phyloP scores from a whole-genome alignment of 2,888 invertebrate genomes.

The Drosophila glabriapex region DNA sequence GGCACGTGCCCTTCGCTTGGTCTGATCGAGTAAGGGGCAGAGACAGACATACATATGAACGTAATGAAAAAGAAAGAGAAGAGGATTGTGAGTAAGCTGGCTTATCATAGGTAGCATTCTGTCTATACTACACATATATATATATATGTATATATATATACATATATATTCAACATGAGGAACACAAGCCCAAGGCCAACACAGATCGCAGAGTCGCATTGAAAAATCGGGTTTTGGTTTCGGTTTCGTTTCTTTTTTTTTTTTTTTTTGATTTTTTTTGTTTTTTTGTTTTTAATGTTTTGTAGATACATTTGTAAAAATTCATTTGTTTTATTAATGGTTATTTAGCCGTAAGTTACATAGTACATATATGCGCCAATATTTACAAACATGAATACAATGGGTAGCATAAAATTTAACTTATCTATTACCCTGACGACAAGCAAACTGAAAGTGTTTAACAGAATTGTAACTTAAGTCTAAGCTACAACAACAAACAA shows the following conservation, averaged over 20 bases:
- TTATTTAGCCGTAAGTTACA: slow-evolving; percentile 43
- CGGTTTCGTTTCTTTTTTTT: slow-evolving; percentile 34
- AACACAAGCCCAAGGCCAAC: slow-evolving; percentile 33
- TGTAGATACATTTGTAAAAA: slow-evolving; percentile 22
- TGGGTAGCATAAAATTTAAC: slow-evolving; percentile 46
- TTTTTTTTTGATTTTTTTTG: slow-evolving; percentile 27
- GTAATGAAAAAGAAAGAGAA: slow-evolving; percentile 22
- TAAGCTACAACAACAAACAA: slow-evolving; percentile 47
- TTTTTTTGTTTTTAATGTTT: slow-evolving; percentile 18
- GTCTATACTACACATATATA: background rate
- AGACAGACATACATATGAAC: slow-evolving; percentile 6
- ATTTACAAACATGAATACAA: slow-evolving; percentile 76
- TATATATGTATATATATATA: background rate
- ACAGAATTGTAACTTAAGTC: slow-evolving; percentile 44
- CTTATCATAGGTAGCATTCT: slow-evolving; percentile 13
- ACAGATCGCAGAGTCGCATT: slow-evolving; percentile 16
- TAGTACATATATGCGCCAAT: slow-evolving; percentile 63
- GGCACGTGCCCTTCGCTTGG: slow-evolving; percentile 59
- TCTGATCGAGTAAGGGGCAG: slow-evolving; percentile 31
- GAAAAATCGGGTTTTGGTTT: slow-evolving; percentile 34
- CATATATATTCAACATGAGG: background rate
- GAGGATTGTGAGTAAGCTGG: slow-evolving; percentile 32
- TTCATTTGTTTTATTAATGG: slow-evolving; percentile 38
- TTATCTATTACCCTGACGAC: slow-evolving; percentile 57
- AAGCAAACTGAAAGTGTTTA: slow-evolving; percentile 46